Conservation (phyloP, 2,888 invertebrate genomes). For the Cotesia congregata region DNA sequence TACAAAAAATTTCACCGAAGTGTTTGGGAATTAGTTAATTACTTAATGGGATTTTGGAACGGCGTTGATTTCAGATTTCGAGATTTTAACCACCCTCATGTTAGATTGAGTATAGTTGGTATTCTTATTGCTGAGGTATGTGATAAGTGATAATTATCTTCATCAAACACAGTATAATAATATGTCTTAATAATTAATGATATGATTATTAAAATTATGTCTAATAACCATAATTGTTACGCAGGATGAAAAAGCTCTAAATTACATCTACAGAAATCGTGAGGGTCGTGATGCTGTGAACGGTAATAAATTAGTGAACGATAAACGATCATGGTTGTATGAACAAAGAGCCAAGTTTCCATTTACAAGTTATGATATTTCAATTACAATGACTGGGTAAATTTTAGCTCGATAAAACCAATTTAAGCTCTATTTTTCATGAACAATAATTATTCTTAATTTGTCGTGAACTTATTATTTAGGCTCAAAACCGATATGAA, state of each 20-base stretch:
- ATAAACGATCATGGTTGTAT: conserved; percentile 25
- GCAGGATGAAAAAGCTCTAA: not conserved
- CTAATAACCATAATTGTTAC: not conserved
- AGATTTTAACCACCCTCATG: conserved; percentile 42
- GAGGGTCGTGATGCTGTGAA: not conserved
- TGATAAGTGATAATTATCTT: not conserved
- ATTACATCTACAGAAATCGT: conserved; percentile 31
- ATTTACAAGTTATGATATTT: conserved; percentile 37
- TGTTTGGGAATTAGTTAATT: conserved; percentile 21
- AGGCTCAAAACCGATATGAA: too few species aligned
- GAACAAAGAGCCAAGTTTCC: conserved; percentile 11
- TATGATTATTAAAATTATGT: not conserved
- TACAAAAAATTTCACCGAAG: conserved; percentile 31
- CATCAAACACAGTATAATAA: not conserved
- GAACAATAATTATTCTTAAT: not conserved
- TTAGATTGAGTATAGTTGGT: conserved; percentile 46
- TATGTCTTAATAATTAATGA: not conserved
- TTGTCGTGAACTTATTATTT: too few species aligned
- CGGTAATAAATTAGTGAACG: conserved; percentile 17
- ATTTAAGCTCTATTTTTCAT: not conserved
- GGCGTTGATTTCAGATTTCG: conserved; percentile 46
- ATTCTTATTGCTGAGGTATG: conserved; percentile 42
- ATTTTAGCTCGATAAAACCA: not conserved
- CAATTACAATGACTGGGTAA: conserved; percentile 44
- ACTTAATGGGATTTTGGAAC: conserved; percentile 47